phyloP scores from a whole-genome alignment of 2,888 invertebrate species.

The Drosophila buzzatii region DNA sequence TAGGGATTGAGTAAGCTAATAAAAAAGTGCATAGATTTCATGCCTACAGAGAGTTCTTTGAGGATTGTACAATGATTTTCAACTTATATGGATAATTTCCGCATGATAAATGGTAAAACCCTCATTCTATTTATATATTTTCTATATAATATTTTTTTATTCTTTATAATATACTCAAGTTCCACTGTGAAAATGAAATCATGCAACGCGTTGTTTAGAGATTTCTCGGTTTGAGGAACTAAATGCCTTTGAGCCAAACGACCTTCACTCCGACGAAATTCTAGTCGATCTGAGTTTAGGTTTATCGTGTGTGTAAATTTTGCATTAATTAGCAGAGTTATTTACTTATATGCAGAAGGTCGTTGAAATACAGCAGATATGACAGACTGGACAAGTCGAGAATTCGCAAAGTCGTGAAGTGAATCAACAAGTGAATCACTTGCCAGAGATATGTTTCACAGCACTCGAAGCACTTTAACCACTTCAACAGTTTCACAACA shows the following conservation, averaged over 20 bases:
- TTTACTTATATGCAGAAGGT: slow-evolving; percentile 28
- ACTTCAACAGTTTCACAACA: background rate
- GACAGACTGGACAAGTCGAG: background rate
- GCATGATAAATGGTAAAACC: too few species aligned
- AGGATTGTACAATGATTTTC: too few species aligned
- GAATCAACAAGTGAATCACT: slow-evolving; percentile 34
- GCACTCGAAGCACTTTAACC: background rate
- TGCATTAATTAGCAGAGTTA: slow-evolving; percentile 7
- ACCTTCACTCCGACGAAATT: slow-evolving; percentile 3
- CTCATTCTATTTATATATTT: background rate
- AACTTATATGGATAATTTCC: too few species aligned
- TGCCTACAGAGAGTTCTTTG: too few species aligned
- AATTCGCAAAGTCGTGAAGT: slow-evolving; percentile 1
- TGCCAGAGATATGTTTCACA: background rate
- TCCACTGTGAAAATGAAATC: background rate
- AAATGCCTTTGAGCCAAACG: slow-evolving; percentile 5
- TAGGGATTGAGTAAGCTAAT: too few species aligned
- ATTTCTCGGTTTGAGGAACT: slow-evolving; percentile 1
- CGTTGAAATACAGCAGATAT: slow-evolving; percentile 2
- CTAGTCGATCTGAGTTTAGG: background rate
- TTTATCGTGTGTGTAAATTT: slow-evolving; percentile 7
- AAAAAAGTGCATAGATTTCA: too few species aligned
- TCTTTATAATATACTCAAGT: too few species aligned
- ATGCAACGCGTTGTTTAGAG: background rate
- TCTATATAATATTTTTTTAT: background rate